Percentiles rank a stretch among this genome's conserved stretches.
Conservation (phyloP, 2,797 vertebrate genomes). For the Enteromius paludinosus region DNA sequence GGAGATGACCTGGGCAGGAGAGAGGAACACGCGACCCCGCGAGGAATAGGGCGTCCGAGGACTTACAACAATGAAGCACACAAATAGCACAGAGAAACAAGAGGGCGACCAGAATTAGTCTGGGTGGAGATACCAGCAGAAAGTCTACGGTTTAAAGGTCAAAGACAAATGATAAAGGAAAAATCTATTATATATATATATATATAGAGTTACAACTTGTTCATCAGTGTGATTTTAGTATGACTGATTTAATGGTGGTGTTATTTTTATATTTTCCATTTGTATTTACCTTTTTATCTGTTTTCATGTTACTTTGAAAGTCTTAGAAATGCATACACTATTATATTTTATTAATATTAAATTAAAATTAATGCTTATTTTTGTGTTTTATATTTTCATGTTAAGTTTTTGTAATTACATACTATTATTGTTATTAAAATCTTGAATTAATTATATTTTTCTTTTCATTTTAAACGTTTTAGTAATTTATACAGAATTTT, state of each 20-base stretch:
- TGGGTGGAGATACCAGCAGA: background rate
- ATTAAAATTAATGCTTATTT: background rate
- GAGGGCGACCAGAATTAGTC: slow-evolving; percentile 45
- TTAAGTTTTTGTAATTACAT: background rate
- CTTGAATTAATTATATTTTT: background rate
- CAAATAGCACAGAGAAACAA: slow-evolving; percentile 60
- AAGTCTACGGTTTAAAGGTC: background rate
- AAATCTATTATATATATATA: too few relatives aligned
- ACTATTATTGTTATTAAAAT: background rate
- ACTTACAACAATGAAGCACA: slow-evolving; percentile 59
- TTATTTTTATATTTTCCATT: background rate
- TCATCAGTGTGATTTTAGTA: background rate
- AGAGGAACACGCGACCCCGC: slow-evolving; percentile 64
- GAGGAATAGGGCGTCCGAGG: slow-evolving; percentile 68
- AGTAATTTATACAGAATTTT: background rate
- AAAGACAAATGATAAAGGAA: background rate
- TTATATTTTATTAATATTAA: background rate
- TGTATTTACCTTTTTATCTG: background rate
- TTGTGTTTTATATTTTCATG: background rate
- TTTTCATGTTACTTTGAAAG: background rate
- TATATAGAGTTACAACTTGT: background rate
- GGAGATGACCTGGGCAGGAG: slow-evolving; percentile 74
- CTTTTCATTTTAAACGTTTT: background rate
- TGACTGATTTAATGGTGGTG: background rate
- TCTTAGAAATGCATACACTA: background rate